Evolutionary conservation across 2,797 vertebrate genomes (phyloP).

Genomic region (Arnoldichthys spilopterus): DNA sequence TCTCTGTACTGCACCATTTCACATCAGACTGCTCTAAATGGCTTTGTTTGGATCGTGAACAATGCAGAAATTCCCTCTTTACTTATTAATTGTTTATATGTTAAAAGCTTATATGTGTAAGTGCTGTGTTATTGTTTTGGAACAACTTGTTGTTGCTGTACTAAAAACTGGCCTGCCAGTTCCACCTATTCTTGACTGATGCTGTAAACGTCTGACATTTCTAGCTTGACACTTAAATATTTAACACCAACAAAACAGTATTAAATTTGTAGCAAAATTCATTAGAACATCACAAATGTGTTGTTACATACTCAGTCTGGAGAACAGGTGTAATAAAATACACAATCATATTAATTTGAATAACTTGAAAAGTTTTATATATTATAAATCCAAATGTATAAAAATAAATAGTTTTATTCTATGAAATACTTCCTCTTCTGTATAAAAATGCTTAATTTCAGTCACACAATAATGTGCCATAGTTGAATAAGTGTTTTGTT

Average conservation of each 20-base stretch:
- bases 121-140: background rate
- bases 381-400: slow-evolving; percentile 81
- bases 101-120: background rate
- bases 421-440: slow-evolving; percentile 58
- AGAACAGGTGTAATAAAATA: slow-evolving; percentile 54
- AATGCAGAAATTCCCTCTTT: background rate
- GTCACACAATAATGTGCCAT: slow-evolving; percentile 31
- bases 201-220: background rate
- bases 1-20: background rate
- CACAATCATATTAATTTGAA: slow-evolving; percentile 68
- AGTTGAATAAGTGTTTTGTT: slow-evolving; percentile 7
- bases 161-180: slow-evolving; percentile 40
- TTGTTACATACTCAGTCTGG: slow-evolving; percentile 54
- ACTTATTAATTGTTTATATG: background rate
- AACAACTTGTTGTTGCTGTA: background rate
- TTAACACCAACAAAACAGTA: slow-evolving; percentile 7
- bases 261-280: slow-evolving; percentile 25
- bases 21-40: background rate
- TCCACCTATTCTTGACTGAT: slow-evolving; percentile 4
- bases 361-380: slow-evolving; percentile 68
- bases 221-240: background rate
- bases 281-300: slow-evolving; percentile 33
- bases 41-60: background rate
- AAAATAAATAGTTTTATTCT: slow-evolving; percentile 82
- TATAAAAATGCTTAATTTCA: slow-evolving; percentile 45